phyloP scores from a whole-genome alignment of 2,888 invertebrate species.

The Diaperis boleti region DNA sequence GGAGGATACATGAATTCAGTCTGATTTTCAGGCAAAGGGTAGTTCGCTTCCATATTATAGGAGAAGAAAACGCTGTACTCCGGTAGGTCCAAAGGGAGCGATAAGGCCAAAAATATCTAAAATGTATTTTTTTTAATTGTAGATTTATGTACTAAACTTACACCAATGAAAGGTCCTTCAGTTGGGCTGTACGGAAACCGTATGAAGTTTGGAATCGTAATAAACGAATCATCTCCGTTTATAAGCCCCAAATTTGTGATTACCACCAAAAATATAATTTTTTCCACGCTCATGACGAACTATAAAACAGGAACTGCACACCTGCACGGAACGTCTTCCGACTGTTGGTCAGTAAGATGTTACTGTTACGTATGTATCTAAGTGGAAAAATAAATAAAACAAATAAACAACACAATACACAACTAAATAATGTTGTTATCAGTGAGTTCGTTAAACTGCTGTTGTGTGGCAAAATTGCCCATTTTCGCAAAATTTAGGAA shows the following conservation, averaged over 20 bases:
- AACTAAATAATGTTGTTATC: conserved; percentile 8
- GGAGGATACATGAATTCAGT: conserved; percentile 58
- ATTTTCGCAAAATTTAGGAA: too few species aligned
- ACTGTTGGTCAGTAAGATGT: conserved; percentile 33
- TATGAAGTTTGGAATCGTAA: conserved; percentile 40
- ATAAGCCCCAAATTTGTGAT: not conserved
- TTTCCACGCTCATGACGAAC: conserved; percentile 12
- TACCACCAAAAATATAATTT: not conserved
- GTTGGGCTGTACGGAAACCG: conserved; percentile 42
- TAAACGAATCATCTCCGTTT: conserved; percentile 13
- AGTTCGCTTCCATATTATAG: conserved; percentile 80
- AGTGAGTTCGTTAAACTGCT: conserved; percentile 7
- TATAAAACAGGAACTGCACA: conserved; percentile 6
- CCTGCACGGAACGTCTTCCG: conserved; percentile 16
- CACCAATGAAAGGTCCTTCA: conserved; percentile 47
- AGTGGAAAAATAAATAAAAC: conserved; percentile 27
- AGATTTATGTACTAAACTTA: conserved; percentile 37
- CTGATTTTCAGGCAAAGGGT: conserved; percentile 71
- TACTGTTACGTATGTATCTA: conserved; percentile 32
- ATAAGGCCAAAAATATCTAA: conserved; percentile 77
- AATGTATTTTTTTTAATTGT: conserved; percentile 45
- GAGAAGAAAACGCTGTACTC: conserved; percentile 79
- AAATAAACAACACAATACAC: not conserved
- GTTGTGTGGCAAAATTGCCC: too few species aligned
- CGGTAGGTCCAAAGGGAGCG: conserved; percentile 77